Conservation (phyloP, 2,113 vertebrate species). For the Camelus bactrianus region DNA sequence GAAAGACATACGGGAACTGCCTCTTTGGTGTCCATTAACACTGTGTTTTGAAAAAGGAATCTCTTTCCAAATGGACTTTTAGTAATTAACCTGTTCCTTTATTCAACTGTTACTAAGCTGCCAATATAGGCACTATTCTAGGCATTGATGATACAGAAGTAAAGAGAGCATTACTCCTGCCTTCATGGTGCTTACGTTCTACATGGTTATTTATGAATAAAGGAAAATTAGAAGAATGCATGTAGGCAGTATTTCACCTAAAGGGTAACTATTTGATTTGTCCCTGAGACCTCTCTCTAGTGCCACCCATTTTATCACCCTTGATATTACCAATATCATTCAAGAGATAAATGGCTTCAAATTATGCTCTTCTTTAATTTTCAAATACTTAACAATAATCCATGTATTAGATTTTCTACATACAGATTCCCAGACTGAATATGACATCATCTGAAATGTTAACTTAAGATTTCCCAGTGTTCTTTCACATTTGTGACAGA, state of each 20-base stretch:
- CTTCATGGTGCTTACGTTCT: background rate
- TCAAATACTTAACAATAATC: background rate
- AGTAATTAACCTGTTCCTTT: background rate
- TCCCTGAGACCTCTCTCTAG: background rate
- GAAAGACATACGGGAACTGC: background rate
- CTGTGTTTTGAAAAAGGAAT: background rate
- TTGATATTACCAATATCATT: background rate
- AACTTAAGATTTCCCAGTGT: background rate
- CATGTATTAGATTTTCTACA: background rate
- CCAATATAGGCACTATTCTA: background rate
- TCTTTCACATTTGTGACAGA: background rate
- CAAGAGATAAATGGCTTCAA: background rate
- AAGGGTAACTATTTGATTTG: background rate
- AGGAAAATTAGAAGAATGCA: background rate
- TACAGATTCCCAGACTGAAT: background rate
- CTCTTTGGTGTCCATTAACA: background rate
- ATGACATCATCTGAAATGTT: conserved; percentile 32
- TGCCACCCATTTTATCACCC: background rate
- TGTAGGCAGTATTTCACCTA: background rate
- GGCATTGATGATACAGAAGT: background rate
- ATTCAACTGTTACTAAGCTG: background rate
- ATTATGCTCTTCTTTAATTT: background rate
- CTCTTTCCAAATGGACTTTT: background rate
- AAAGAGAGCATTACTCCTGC: background rate
- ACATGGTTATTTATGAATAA: background rate